These are phyloP conservation scores for Naja naja DNA, from an alignment of 2,113 vertebrate species.

Conservation along the genomic window DNA sequence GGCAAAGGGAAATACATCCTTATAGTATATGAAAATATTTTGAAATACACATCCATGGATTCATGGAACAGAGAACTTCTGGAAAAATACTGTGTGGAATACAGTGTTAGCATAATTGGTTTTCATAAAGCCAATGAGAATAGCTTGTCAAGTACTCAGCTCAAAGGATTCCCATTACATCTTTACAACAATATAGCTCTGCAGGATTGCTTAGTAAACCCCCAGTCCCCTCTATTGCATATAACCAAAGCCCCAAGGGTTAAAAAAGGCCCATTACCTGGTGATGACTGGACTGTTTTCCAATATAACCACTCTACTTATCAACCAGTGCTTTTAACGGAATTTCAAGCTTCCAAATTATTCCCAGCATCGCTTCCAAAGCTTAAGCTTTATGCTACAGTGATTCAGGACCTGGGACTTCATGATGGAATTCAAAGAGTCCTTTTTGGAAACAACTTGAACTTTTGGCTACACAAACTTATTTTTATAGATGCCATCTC, in stretches of 20 bases:
- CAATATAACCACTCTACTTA: constrained; percentile 93
- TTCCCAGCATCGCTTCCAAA: constrained; percentile 64
- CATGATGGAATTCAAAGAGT: constrained; percentile 92
- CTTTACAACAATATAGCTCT: constrained; percentile 88
- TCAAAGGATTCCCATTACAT: constrained; percentile 84
- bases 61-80: constrained; percentile 92
- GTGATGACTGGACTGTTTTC: constrained; percentile 93
- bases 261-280: constrained; percentile 85
- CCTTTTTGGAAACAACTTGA: constrained; percentile 91
- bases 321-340: constrained; percentile 85
- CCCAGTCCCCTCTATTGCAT: constrained; percentile 86
- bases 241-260: constrained; percentile 82
- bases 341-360: constrained; percentile 72
- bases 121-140: constrained; percentile 96
- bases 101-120: constrained; percentile 91
- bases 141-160: constrained; percentile 77
- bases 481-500: constrained; percentile 90
- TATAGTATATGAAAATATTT: constrained; percentile 92
- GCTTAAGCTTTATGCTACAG: constrained; percentile 76
- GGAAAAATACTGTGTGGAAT: constrained; percentile 95
- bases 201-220: constrained; percentile 84
- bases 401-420: constrained; percentile 91
- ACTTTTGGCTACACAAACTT: constrained; percentile 93
- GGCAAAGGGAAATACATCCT: constrained; percentile 87
- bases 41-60: constrained; percentile 92